Evolutionary conservation across 2,113 vertebrate genomes (phyloP).

Genomic region (Corythornis madagascariensis): DNA sequence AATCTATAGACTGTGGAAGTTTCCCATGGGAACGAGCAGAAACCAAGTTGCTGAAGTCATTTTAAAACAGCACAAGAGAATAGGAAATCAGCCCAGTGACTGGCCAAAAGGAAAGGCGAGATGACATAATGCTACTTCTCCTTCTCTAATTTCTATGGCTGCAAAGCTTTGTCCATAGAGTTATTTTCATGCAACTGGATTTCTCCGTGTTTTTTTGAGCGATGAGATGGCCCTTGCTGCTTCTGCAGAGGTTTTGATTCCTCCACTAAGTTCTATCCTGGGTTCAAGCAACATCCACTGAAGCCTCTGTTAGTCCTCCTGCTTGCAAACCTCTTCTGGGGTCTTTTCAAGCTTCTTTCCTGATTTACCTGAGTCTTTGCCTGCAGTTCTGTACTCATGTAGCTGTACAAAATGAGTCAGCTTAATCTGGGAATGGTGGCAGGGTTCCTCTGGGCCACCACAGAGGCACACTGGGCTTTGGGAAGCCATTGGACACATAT

Average conservation of each 20-base stretch:
- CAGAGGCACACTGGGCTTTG: accelerated
- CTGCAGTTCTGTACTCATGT: not conserved
- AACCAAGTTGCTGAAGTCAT: conserved; percentile 68
- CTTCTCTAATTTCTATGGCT: conserved; percentile 2
- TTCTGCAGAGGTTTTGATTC: not conserved
- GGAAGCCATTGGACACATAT: not conserved
- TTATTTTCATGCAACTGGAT: not conserved
- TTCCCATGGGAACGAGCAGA: conserved; percentile 52
- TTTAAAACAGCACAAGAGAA: conserved; percentile 61
- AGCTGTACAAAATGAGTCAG: not conserved
- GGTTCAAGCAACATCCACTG: not conserved
- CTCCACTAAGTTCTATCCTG: not conserved
- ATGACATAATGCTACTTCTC: conserved; percentile 50
- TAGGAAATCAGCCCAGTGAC: conserved; percentile 14
- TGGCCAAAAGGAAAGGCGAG: conserved; percentile 47
- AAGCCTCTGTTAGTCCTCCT: not conserved
- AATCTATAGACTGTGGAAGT: conserved; percentile 67
- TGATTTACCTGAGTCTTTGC: not conserved
- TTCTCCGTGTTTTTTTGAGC: not conserved
- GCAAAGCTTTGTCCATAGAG: not conserved
- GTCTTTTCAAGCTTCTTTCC: not conserved
- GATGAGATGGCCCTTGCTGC: not conserved
- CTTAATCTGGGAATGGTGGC: not conserved
- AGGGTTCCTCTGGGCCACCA: not conserved
- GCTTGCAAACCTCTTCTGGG: not conserved